Conservation (phyloP, 1,140 invertebrate species). For the Battus philenor region DNA sequence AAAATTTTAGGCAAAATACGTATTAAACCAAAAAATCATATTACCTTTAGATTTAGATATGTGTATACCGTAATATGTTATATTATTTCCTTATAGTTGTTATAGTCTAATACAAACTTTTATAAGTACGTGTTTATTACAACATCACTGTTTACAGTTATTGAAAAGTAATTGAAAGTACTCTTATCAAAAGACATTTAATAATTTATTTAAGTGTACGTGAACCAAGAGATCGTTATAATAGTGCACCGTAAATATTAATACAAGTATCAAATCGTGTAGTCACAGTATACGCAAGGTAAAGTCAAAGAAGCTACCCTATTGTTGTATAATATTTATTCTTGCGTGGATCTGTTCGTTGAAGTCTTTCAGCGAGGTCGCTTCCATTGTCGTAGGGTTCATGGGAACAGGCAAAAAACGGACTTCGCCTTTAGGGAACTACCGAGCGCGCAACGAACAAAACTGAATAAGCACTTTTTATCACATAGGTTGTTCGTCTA, state of each 20-base stretch:
- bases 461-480: conserved; percentile 70
- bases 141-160: too few relatives aligned
- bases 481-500: conserved; percentile 35
- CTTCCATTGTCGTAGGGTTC: conserved; percentile 66
- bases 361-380: conserved; percentile 67
- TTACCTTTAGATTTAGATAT: too few relatives aligned
- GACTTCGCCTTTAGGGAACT: conserved; percentile 54
- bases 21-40: too few relatives aligned
- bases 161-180: too few relatives aligned
- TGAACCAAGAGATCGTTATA: neutral
- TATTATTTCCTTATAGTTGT: too few relatives aligned
- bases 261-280: conserved; percentile 39
- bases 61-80: too few relatives aligned
- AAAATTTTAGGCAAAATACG: too few relatives aligned
- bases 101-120: too few relatives aligned
- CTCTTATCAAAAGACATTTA: too few relatives aligned
- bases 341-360: conserved; percentile 64
- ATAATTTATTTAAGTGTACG: neutral
- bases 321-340: conserved; percentile 73
- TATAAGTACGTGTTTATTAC: too few relatives aligned
- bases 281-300: conserved; percentile 27
- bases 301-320: conserved; percentile 72
- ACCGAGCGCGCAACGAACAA: conserved; percentile 41
- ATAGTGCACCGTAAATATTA: neutral
- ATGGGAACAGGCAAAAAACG: conserved; percentile 72